Conservation (phyloP, 2,797 vertebrate genomes). For the Phoxinus dragarum region DNA sequence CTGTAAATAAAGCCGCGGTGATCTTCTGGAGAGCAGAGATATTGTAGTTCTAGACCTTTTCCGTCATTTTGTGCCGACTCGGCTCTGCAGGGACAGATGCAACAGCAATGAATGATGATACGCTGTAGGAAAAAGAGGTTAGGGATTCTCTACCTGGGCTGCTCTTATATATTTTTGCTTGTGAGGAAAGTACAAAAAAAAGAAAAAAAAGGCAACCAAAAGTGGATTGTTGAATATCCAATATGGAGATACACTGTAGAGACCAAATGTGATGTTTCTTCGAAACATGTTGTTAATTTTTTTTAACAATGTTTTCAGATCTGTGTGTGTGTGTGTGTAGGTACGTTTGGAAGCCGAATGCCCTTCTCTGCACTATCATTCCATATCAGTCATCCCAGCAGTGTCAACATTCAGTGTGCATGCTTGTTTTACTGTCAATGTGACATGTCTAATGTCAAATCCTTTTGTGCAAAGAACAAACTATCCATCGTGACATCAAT, state of each 20-base stretch:
- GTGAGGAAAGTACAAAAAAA: conserved; percentile 24
- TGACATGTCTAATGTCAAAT: conserved; percentile 33
- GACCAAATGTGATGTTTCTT: conserved; percentile 60
- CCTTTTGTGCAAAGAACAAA: conserved; percentile 25
- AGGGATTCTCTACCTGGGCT: conserved; percentile 46
- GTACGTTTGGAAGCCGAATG: conserved; percentile 70
- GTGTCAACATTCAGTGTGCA: conserved; percentile 49
- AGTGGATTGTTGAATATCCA: conserved; percentile 60
- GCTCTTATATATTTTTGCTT: conserved; percentile 20
- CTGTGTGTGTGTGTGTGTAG: conserved; percentile 19
- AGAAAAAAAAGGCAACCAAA: conserved; percentile 47
- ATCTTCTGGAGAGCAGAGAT: neutral
- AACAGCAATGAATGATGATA: conserved; percentile 36
- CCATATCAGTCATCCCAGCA: conserved; percentile 52
- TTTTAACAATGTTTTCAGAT: conserved; percentile 58
- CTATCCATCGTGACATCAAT: neutral
- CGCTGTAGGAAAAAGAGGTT: conserved; percentile 32
- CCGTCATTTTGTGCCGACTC: conserved; percentile 18
- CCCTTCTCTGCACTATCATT: conserved; percentile 78
- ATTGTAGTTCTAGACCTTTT: neutral
- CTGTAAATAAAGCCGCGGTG: conserved; percentile 18
- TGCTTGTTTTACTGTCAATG: conserved; percentile 43
- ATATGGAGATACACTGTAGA: conserved; percentile 69
- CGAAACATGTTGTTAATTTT: conserved; percentile 62
- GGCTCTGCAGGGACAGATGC: conserved; percentile 21